phyloP scores from a whole-genome alignment of 2,888 invertebrate species.

The Lutraria lutraria region DNA sequence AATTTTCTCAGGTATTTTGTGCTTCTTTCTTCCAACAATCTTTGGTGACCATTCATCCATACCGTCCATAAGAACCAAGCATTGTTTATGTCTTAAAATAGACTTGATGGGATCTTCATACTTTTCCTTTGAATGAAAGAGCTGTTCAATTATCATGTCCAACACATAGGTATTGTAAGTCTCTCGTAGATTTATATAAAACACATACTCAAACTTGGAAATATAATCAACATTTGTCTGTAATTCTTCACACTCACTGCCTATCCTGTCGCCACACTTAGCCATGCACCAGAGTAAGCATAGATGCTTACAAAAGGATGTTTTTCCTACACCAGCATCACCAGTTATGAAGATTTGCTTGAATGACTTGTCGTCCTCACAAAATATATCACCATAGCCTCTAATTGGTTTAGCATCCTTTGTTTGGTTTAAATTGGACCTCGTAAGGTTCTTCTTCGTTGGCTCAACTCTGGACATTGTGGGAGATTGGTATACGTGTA shows the following conservation, averaged over 20 bases:
- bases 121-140: background rate
- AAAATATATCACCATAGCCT: background rate
- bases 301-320: background rate
- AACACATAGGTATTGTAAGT: background rate
- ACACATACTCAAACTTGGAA: background rate
- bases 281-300: background rate
- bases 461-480: background rate
- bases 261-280: background rate
- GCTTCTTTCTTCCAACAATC: background rate
- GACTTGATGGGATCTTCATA: background rate
- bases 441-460: background rate
- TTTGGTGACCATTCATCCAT: background rate
- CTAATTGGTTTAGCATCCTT: background rate
- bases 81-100: conserved; percentile 27
- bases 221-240: background rate
- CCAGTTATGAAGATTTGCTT: background rate
- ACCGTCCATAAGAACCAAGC: background rate
- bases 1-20: background rate
- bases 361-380: background rate
- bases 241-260: background rate
- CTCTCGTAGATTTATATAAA: background rate
- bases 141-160: background rate
- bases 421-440: background rate
- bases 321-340: background rate
- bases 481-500: background rate